These are phyloP conservation scores for Zaprionus inermis DNA, from an alignment of 1,140 invertebrate species.

Conservation along the genomic window DNA sequence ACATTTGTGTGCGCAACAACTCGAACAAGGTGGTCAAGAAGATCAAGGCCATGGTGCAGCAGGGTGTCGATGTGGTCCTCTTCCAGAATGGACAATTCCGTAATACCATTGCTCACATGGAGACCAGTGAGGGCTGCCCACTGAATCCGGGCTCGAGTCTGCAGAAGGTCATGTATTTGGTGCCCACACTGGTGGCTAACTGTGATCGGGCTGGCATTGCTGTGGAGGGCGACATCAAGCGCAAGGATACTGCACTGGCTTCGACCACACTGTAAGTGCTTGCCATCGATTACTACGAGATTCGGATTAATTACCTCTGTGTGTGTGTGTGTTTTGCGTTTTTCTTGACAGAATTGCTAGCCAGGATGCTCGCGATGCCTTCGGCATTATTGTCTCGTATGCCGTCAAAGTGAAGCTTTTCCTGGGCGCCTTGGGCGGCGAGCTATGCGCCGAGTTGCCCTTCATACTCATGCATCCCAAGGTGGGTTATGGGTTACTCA, in stretches of 20 bases:
- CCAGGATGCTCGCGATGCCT: conserved; percentile 92
- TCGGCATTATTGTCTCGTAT: conserved; percentile 96
- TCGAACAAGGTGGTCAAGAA: conserved; percentile 99
- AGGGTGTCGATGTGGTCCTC: conserved; percentile 98
- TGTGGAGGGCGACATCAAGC: conserved; percentile 96
- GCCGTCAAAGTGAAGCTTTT: conserved; percentile 97
- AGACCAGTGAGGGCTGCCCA: conserved; percentile 96
- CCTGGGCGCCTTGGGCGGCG: conserved; percentile 96
- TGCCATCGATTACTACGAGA: background rate
- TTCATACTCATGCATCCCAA: conserved; percentile 99
- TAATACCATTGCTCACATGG: conserved; percentile 95
- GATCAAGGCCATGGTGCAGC: conserved; percentile 95
- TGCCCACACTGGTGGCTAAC: conserved; percentile 91
- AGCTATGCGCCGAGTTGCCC: conserved; percentile 97
- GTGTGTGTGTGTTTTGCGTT: too few species aligned
- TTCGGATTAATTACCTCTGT: too few species aligned
- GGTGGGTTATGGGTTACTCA: conserved; percentile 77
- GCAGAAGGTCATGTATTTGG: conserved; percentile 95
- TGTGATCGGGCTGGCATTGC: conserved; percentile 96
- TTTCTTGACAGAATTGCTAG: conserved; percentile 88
- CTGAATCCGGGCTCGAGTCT: conserved; percentile 96
- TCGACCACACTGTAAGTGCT: conserved; percentile 95
- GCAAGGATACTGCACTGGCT: conserved; percentile 93
- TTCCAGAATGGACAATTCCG: conserved; percentile 99
- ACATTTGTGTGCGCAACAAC: conserved; percentile 97